Percentiles rank a stretch among this genome's conserved stretches.
phyloP scores from a whole-genome alignment of 2,113 vertebrate genomes.

The Recurvirostra avosetta region DNA sequence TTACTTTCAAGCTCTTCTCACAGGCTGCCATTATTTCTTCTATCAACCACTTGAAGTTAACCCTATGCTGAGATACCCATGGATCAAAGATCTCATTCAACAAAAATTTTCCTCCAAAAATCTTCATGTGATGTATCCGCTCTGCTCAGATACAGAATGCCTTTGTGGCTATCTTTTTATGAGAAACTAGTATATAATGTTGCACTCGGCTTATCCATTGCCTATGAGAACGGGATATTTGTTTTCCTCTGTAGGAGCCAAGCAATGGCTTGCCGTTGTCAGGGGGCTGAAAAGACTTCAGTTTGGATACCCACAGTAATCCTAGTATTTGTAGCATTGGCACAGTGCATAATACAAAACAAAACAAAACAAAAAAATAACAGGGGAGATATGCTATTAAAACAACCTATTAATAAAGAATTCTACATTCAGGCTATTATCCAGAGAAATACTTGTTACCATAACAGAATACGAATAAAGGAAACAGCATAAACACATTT shows the following conservation, averaged over 20 bases:
- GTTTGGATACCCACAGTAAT: not conserved
- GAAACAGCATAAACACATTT: not conserved
- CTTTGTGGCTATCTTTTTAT: not conserved
- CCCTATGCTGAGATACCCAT: not conserved
- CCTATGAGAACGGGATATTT: not conserved
- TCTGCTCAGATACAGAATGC: not conserved
- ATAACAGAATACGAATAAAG: not conserved
- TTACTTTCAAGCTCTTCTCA: not conserved
- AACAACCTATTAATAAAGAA: not conserved
- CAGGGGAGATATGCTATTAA: not conserved
- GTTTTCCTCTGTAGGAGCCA: not conserved
- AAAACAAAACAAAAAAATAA: not conserved
- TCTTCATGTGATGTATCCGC: not conserved
- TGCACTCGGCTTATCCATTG: not conserved
- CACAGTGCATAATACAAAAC: not conserved
- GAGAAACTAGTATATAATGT: not conserved
- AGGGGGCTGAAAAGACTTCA: not conserved
- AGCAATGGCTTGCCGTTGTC: not conserved
- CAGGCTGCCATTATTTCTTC: not conserved
- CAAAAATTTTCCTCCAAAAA: not conserved
- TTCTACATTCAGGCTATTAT: not conserved
- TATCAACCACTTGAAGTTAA: not conserved
- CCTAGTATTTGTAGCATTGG: not conserved
- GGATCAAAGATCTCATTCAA: not conserved
- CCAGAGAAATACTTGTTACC: not conserved